phyloP scores from a whole-genome alignment of 2,797 vertebrate species.

The Iguana delicatissima region DNA sequence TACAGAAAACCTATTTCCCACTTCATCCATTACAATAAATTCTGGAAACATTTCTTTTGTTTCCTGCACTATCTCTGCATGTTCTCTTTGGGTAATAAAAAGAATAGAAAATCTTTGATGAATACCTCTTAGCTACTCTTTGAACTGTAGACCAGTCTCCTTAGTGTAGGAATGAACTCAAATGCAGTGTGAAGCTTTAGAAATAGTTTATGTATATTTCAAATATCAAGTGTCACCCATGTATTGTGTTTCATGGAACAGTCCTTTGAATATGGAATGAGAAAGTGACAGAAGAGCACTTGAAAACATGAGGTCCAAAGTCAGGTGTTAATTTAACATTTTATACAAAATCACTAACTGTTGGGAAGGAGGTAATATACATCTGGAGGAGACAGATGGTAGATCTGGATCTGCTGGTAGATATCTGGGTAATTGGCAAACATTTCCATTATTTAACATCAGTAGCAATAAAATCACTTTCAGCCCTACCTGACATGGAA shows the following conservation, averaged over 20 bases:
- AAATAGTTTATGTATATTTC: neutral
- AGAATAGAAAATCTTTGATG: neutral
- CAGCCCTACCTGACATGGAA: neutral
- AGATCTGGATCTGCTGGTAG: neutral
- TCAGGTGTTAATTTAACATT: neutral
- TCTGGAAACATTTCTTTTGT: constrained; percentile 45
- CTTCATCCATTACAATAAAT: constrained; percentile 44
- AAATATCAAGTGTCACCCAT: neutral
- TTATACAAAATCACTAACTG: neutral
- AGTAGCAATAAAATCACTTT: neutral
- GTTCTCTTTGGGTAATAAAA: constrained; percentile 1
- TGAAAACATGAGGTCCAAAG: neutral
- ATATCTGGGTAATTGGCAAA: neutral
- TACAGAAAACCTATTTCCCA: constrained; percentile 43
- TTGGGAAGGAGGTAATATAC: neutral
- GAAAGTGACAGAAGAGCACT: neutral
- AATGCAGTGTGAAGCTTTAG: neutral
- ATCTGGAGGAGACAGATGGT: too few species aligned
- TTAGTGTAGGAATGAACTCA: neutral
- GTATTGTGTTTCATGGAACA: constrained; percentile 4
- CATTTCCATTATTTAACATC: neutral
- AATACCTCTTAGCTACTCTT: neutral
- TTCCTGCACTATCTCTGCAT: constrained; percentile 27
- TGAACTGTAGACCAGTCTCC: neutral
- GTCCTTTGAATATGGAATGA: neutral